Percentiles rank a stretch among this genome's conserved stretches.
Evolutionary conservation across 2,113 vertebrate genomes (phyloP).

Genomic region (Hystrix cristata): DNA sequence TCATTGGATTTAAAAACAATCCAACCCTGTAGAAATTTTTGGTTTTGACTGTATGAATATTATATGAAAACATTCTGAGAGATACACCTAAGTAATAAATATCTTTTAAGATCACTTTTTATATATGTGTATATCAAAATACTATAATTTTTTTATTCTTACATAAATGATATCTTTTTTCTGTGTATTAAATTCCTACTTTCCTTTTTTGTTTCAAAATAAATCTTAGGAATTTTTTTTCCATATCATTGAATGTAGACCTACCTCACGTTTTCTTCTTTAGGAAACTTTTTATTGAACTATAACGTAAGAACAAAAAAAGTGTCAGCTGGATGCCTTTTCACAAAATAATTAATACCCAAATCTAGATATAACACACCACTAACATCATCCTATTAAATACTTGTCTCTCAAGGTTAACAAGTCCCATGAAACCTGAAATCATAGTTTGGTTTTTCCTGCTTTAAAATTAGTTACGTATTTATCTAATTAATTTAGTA

Average conservation of each 20-base stretch:
- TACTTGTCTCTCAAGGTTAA: not conserved
- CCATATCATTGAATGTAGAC: not conserved
- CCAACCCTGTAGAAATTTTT: not conserved
- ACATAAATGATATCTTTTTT: not conserved
- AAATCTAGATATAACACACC: not conserved
- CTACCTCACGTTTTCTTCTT: not conserved
- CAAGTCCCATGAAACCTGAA: not conserved
- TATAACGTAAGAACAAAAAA: constrained; percentile 16
- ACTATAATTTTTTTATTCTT: not conserved
- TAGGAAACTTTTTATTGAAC: constrained; percentile 35
- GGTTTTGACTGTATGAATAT: constrained; percentile 40
- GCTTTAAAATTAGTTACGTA: not conserved
- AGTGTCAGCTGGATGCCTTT: not conserved
- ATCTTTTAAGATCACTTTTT: not conserved
- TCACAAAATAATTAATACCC: not conserved
- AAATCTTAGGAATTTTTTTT: not conserved
- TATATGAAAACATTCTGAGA: constrained; percentile 12
- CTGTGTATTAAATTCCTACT: not conserved
- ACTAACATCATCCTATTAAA: not conserved
- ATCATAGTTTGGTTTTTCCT: not conserved
- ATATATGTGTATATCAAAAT: not conserved
- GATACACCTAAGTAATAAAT: not conserved
- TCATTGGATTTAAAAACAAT: constrained; percentile 10
- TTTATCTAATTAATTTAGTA: not conserved
- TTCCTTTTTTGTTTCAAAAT: constrained; percentile 19